Evolutionary conservation across 2,888 invertebrate species (phyloP).

Genomic region (Dicyrtoma fusca): DNA sequence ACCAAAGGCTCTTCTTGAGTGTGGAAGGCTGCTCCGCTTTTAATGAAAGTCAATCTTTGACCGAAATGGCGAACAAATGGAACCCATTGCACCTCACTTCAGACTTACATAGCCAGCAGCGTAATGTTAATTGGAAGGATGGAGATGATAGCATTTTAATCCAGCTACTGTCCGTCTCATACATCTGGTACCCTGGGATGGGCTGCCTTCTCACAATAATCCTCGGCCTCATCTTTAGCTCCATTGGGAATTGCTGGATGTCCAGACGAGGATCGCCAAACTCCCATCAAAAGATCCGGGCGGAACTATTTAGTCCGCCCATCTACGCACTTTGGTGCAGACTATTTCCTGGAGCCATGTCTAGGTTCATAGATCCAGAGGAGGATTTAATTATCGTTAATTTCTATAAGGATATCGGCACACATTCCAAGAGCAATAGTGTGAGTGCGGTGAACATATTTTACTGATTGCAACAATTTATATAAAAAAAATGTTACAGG

Average conservation of each 20-base stretch:
- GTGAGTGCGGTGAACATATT: background rate
- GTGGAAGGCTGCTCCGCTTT: conserved; percentile 31
- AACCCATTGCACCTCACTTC: too few relatives aligned
- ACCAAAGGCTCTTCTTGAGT: conserved; percentile 43
- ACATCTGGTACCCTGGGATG: conserved; percentile 59
- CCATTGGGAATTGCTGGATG: background rate
- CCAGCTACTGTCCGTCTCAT: conserved; percentile 56
- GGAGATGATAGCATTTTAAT: conserved; percentile 38
- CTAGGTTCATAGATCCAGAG: background rate
- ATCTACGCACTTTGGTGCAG: background rate
- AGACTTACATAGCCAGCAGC: too few relatives aligned
- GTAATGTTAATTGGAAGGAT: conserved; percentile 45
- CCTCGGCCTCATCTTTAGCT: conserved; percentile 54
- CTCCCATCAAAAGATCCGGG: background rate
- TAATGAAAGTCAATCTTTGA: too few relatives aligned
- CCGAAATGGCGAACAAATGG: too few relatives aligned
- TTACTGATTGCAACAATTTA: background rate
- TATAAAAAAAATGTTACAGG: background rate
- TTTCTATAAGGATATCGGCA: background rate
- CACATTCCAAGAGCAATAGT: background rate
- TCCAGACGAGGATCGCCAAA: too few relatives aligned
- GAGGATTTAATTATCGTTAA: background rate
- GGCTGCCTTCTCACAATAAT: conserved; percentile 57
- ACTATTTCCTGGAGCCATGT: background rate
- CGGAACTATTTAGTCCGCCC: background rate